A percentile compares a stretch with the other conserved stretches of the same genome.
Evolutionary conservation across 2,113 vertebrate genomes (phyloP).

Genomic region (Athene cunicularia): DNA sequence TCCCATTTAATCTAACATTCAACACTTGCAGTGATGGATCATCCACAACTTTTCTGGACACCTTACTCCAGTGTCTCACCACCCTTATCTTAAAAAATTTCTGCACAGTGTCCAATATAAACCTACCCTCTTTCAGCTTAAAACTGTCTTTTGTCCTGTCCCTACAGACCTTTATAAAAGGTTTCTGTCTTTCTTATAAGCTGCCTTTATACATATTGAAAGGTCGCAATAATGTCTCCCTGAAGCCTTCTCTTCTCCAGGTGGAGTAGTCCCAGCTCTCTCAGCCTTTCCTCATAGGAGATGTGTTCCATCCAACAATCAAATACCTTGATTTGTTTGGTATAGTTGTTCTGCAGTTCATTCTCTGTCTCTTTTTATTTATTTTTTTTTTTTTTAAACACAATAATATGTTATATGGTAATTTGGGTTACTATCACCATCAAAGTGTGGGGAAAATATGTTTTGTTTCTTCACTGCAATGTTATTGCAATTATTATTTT

Average conservation of each 20-base stretch:
- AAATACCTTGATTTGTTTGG: neutral
- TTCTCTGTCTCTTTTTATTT: neutral
- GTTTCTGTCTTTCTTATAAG: neutral
- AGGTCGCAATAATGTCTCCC: neutral
- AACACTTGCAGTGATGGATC: neutral
- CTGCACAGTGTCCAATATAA: neutral
- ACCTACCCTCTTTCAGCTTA: neutral
- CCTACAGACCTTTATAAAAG: neutral
- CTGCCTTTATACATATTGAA: fast-evolving
- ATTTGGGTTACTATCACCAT: neutral
- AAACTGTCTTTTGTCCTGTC: neutral
- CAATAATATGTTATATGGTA: neutral
- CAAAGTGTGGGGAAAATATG: neutral
- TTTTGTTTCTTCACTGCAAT: neutral
- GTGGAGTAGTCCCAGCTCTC: neutral
- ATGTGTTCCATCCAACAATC: neutral
- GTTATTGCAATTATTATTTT: neutral
- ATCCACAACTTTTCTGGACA: neutral
- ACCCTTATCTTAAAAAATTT: neutral
- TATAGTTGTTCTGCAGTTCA: neutral
- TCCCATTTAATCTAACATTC: neutral
- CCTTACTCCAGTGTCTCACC: fast-evolving
- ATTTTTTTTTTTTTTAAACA: neutral
- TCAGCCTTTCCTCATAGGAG: neutral
- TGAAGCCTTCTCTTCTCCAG: neutral